Evolutionary conservation across 2,888 invertebrate genomes (phyloP), one percentile per base, ranked within the genome.

Genomic region (Hofmannophila pseudospretella): DNA sequence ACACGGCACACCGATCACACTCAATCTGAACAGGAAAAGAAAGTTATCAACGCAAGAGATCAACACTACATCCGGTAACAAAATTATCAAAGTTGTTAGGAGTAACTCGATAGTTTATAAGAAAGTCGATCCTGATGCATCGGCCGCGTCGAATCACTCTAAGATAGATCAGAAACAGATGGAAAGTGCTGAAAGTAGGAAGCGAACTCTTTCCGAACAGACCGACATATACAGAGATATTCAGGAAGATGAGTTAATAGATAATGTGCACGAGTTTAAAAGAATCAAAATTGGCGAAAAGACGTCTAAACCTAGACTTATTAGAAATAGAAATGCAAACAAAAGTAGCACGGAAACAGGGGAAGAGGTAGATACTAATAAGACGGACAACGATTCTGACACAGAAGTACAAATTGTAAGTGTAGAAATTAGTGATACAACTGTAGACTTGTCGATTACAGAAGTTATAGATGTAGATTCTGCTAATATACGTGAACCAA

Each of bases 101-200:
- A 86, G 75, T 47, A 86, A 85, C 39, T 85, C 85, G 1, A 68
- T 86, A 36, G 80, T 86, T 14, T 86, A 86, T 38, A 85, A 78
- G 46, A 80, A 85, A 44, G 44, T 85, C 1, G 80, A 81, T 28
- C 55, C 61, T 1, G 66, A 54, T 23, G 50, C 62, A 0, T 57
- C 70, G 0, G 45, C 63, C 0, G 54, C 52, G 0, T 36, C 64
- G 0, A 53, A 38, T 31, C 66, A 59, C 3, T 34, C 51, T 3
- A 79, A 67, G 56, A 34, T 51, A 0, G 75, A 69, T 2, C 53
- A 48, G 1, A 79, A 71, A 42, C 54, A 41, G 0, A 54, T 23
- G 16, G 75, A 74, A n/a, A 26, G 55, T 28, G 53, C 42, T 0
- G 57, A 48, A n/a, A 61, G 52, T 34, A 75, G 85, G 27, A 84